Percentiles rank a stretch among this genome's conserved stretches.
Conservation (phyloP, 2,797 vertebrate species). For the Enteromius paludinosus region DNA sequence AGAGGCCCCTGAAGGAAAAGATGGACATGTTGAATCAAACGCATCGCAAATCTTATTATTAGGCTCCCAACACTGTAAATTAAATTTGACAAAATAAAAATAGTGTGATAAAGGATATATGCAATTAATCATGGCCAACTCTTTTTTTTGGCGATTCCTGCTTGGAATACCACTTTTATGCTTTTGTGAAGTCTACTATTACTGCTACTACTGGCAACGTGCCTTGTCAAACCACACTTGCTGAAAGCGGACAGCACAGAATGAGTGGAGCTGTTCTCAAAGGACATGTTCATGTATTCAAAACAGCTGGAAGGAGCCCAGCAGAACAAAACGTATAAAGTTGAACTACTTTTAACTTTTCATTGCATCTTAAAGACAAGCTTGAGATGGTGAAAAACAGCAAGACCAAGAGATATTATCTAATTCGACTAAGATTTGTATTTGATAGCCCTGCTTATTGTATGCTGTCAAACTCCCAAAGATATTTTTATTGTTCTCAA, state of each 20-base stretch:
- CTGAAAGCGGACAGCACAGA: not conserved
- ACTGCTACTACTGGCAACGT: not conserved
- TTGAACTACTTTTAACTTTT: not conserved
- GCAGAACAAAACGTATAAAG: not conserved
- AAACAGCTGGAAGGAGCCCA: not conserved
- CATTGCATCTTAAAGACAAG: conserved; percentile 9
- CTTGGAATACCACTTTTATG: not conserved
- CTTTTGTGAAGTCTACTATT: not conserved
- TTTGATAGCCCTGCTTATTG: conserved; percentile 7
- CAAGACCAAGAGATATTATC: not conserved
- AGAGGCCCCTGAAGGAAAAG: not conserved
- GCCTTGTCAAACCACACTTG: not conserved
- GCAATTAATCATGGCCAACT: not conserved
- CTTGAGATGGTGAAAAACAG: conserved; percentile 1
- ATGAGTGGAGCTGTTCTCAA: not conserved
- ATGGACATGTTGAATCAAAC: not conserved
- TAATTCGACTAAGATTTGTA: not conserved
- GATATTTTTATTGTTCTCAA: conserved; percentile 2
- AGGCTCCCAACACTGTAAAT: not conserved
- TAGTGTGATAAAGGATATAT: not conserved
- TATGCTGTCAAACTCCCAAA: not conserved
- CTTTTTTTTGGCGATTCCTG: not conserved
- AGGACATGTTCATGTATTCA: not conserved
- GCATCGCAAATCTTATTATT: not conserved
- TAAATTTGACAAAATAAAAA: not conserved